These are phyloP conservation scores for Crambe crambe DNA, from an alignment of 37 sponge, comb jelly and placozoan genomes.

Conservation along the genomic window DNA sequence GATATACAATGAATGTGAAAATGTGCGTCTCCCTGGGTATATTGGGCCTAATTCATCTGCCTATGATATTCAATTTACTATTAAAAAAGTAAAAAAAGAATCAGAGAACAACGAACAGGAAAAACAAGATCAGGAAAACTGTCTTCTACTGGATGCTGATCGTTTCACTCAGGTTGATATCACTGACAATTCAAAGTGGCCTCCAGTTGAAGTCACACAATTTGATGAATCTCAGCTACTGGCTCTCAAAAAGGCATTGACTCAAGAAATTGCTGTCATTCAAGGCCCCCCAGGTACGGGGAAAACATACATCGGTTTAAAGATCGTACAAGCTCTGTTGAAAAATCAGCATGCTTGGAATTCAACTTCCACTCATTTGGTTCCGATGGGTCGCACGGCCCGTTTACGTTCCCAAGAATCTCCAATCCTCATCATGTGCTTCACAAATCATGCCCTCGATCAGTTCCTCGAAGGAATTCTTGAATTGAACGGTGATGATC, in stretches of 20 bases:
- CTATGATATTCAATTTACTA: background rate
- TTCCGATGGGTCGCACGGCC: background rate
- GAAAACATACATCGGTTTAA: slow-evolving; percentile 91
- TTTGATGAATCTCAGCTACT: slow-evolving; percentile 74
- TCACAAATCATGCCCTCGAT: slow-evolving; percentile 96
- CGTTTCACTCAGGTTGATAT: slow-evolving; percentile 25
- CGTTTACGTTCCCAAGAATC: background rate
- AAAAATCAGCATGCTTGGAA: slow-evolving; percentile 62
- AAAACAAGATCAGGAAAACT: background rate
- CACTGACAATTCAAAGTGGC: slow-evolving; percentile 35
- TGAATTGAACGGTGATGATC: background rate
- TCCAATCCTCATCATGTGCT: slow-evolving; percentile 90
- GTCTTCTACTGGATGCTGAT: background rate
- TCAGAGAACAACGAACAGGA: too few relatives aligned
- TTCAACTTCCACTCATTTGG: background rate
- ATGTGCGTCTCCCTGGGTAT: slow-evolving; percentile 42
- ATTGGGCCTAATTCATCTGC: background rate
- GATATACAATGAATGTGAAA: slow-evolving; percentile 38
- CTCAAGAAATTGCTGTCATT: slow-evolving; percentile 85
- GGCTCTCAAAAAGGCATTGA: slow-evolving; percentile 75
- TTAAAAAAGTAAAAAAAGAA: too few relatives aligned
- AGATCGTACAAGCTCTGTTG: slow-evolving; percentile 74
- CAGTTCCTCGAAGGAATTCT: slow-evolving; percentile 85
- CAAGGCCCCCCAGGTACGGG: slow-evolving; percentile 99
- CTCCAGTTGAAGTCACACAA: slow-evolving; percentile 8